Percentiles rank a stretch among this genome's conserved stretches.
These are phyloP conservation scores for Reticulitermes speratus DNA, from an alignment of 1,140 invertebrate species.

Conservation along the genomic window DNA sequence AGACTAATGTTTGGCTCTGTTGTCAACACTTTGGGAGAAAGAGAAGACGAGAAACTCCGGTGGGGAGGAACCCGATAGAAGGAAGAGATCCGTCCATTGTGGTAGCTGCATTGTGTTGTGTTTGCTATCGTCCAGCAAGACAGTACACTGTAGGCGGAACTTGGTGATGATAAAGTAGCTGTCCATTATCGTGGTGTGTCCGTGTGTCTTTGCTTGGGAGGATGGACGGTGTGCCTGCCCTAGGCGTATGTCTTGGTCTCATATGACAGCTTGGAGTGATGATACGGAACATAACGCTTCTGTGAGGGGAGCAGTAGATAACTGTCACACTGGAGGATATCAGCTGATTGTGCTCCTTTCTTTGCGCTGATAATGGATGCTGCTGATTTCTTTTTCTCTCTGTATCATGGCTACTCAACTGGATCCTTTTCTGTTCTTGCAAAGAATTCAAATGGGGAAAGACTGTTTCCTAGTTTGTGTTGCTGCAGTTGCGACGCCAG, in stretches of 20 bases:
- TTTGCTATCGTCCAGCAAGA: slow-evolving; percentile 18
- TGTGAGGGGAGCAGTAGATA: background rate
- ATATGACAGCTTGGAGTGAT: slow-evolving; percentile 15
- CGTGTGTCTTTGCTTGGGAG: background rate
- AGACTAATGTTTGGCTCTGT: slow-evolving; percentile 15
- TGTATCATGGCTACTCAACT: background rate
- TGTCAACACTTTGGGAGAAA: background rate
- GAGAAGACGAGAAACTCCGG: background rate
- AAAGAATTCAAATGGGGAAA: background rate
- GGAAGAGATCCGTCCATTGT: slow-evolving; percentile 8
- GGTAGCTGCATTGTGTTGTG: background rate
- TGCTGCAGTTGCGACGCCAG: background rate
- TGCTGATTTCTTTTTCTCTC: background rate
- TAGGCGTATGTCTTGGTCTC: background rate
- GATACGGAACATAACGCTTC: slow-evolving; percentile 10
- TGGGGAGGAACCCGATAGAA: background rate
- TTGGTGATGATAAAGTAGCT: slow-evolving; percentile 18
- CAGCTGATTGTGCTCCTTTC: background rate
- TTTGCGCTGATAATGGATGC: background rate
- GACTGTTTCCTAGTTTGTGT: background rate
- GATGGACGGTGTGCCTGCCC: background rate
- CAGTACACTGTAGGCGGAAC: background rate
- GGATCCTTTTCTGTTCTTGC: background rate
- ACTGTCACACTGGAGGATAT: slow-evolving; percentile 10
- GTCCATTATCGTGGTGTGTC: slow-evolving; percentile 9